Percentiles rank a stretch among this genome's conserved stretches.
These are phyloP conservation scores for Pseudomyrmex concolor DNA, from an alignment of 1,140 invertebrate species.

Conservation along the genomic window DNA sequence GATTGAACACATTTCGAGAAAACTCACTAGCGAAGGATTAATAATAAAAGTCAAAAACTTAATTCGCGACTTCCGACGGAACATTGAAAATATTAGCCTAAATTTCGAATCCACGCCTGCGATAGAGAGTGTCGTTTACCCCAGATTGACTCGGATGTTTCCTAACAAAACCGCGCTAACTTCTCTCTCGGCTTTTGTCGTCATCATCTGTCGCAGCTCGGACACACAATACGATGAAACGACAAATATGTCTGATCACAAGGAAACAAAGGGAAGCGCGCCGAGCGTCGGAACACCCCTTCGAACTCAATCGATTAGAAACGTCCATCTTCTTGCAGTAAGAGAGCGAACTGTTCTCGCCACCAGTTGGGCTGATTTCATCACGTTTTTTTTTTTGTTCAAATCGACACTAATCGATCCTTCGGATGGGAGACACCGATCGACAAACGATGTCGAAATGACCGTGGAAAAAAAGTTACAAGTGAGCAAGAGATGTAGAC, in stretches of 20 bases:
- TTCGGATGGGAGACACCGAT: conserved; percentile 19
- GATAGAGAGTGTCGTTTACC: conserved; percentile 27
- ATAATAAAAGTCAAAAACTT: conserved; percentile 6
- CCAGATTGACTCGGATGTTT: conserved; percentile 65
- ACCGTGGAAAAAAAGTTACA: conserved; percentile 24
- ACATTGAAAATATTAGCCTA: not conserved
- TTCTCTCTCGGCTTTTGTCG: conserved; percentile 72
- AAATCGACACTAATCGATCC: conserved; percentile 38
- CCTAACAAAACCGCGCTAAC: conserved; percentile 68
- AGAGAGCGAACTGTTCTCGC: conserved; percentile 24
- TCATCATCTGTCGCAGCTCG: conserved; percentile 61
- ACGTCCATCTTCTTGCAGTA: conserved; percentile 21
- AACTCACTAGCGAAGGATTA: not conserved
- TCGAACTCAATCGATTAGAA: conserved; percentile 52
- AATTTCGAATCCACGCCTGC: not conserved
- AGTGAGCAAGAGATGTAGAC: conserved; percentile 25
- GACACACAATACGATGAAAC: conserved; percentile 21
- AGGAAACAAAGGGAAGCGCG: conserved; percentile 53
- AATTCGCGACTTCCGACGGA: not conserved
- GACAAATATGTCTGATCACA: conserved; percentile 49
- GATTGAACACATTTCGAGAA: not conserved
- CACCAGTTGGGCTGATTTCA: conserved; percentile 10
- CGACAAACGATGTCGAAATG: conserved; percentile 6
- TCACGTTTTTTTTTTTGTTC: not conserved
- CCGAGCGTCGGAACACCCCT: conserved; percentile 35